Conservation (phyloP, 2,113 vertebrate species). For the Poeciliopsis turrubarensis region DNA sequence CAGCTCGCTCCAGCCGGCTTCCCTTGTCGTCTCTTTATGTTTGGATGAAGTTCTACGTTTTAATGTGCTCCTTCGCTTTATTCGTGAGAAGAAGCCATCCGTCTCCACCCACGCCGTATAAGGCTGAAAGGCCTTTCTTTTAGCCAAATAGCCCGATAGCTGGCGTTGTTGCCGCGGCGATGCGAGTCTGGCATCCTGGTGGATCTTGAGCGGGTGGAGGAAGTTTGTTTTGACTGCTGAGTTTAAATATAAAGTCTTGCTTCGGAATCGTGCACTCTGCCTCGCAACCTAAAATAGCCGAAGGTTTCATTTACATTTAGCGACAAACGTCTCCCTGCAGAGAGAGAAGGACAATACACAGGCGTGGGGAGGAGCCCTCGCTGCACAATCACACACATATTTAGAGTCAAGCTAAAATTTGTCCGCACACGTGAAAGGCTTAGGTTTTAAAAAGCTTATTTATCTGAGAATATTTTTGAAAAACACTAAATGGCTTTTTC, state of each 20-base stretch:
- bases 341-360: too few relatives aligned
- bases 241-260: constrained; percentile 3
- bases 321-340: too few relatives aligned
- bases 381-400: too few relatives aligned
- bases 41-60: neutral
- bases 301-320: neutral
- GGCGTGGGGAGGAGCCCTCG: too few relatives aligned
- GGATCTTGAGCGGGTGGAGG: too few relatives aligned
- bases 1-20: neutral
- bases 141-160: neutral
- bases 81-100: neutral
- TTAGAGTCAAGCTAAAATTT: too few relatives aligned
- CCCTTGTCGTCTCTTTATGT: neutral
- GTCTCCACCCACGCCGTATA: neutral
- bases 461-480: too few relatives aligned
- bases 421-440: too few relatives aligned
- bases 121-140: neutral
- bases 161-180: constrained; percentile 1
- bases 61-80: neutral
- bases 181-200: neutral
- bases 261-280: neutral
- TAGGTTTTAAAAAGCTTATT: too few relatives aligned
- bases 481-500: too few relatives aligned
- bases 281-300: neutral
- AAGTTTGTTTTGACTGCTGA: constrained; percentile 2